Base-by-base conservation (phyloP, 2,888 invertebrate genomes). In the Mongoloraphidia duomilia region DNA sequence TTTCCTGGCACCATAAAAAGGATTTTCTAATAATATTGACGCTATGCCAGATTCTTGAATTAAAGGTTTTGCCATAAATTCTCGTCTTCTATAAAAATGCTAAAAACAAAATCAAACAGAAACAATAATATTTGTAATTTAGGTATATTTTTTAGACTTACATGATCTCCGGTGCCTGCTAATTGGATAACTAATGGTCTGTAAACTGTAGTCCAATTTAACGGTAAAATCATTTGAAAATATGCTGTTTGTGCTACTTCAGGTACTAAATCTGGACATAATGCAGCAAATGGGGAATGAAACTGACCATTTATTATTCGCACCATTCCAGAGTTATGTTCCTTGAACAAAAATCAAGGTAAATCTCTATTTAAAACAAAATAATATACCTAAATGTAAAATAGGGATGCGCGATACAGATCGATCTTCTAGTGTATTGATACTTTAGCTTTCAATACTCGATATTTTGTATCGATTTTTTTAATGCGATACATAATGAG, bases 161-260 rank as follows among this genome's bases (percentile, higher is more conserved):
- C 92, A 75, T 98, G 97, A 72, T 98, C 97, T 41, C 97, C 98
- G 40, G 98, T 98, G 34, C 96, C 96, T 34, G 97, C 96, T 55
- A 97, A 74, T 63, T 97, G 96, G 54, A 98, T 75, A 65, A 95
- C 95, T 37, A 96, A 75, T 3, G 92, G 92, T 61, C 84, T 85
- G 58, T 77, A 75, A 13, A 72, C 69, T 54, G 76, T 71, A 49
- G 77, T 68, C 93, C 94, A 95, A 57, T 80, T 77, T 34, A 77
- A 70, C 0, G 95, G 95, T 55, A 95, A 63, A 36, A 95, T 62
- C 52, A 88, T 76, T 69, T 86, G 84, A 65, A 92, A 95, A 69
- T 85, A 79, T 0, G 93, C 93, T 54, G 79, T 82, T 63, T 84
- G 81, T 0, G 85, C 80, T 59, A 86, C 87, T 58, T 82, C 75